Base-by-base conservation (phyloP, 2,113 vertebrate genomes). In the Anoplopoma fimbria region DNA sequence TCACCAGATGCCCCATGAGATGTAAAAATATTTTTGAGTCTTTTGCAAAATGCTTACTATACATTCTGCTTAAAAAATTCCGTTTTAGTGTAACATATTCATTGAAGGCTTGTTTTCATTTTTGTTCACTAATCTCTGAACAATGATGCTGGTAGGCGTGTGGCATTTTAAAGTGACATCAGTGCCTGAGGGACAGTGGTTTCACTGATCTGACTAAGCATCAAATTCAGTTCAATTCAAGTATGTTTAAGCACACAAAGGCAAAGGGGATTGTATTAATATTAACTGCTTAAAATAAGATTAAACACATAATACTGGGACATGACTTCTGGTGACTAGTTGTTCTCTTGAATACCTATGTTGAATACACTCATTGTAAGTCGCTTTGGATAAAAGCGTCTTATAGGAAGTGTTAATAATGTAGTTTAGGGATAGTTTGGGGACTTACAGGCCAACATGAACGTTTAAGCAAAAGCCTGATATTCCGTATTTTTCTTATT, bases 91-190 rank as follows among this genome's bases (percentile, higher is more conserved):
- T 81, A 82, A 85, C 67, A 36, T 57, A 71, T 84, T 90, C 87
- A 85, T 87, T 61, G 83, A 87, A 85, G 83, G 72, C 79, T 81
- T 90, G 82, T 93, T 93, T 89, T 85, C 84, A 81, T 82, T 91
- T 90, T 75, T 89, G 92, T 87, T 91, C 83, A 34, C 92, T 92
- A 91, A 93, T 92, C 85, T 93, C 81, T 77, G 72, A 86, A 89
- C 88, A 91, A 90, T 83, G 77, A 90, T 88, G 77, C 67, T 83
- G 57, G 84, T 58, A 72, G 86, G 80, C 67, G 57, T 38, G 79
- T 55, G 79, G 72, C 81, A 17, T 84, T 87, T 86, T 83, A 84
- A 91, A 90, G 90, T 87, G 81, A 90, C 91, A 91, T 64, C 55
- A 51, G 84, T 14, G 69, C 91, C 91, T 84, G 86, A 74, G 91